phyloP scores from a whole-genome alignment of 2,113 vertebrate species.

The Forbesichthys papilliferus region DNA sequence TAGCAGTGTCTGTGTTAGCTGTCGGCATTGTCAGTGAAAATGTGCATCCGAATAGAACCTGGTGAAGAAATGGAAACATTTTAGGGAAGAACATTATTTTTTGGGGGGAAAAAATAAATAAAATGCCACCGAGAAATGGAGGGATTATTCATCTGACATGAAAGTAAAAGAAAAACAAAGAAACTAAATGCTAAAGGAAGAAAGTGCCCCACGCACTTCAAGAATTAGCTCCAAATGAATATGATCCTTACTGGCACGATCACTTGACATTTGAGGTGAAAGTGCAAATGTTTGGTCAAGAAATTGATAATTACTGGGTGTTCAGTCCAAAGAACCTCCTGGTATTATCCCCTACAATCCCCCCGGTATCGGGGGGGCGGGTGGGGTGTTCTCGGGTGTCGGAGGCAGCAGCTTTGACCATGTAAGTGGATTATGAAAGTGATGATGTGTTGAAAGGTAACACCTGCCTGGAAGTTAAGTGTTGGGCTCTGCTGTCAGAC shows the following conservation, averaged over 20 bases:
- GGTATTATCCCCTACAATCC: slow-evolving; percentile 62
- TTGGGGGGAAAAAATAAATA: slow-evolving; percentile 7
- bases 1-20: no score
- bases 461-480: slow-evolving; percentile 71
- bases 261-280: slow-evolving; percentile 8
- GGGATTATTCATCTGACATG: no score
- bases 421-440: slow-evolving; percentile 77
- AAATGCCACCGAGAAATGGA: not conserved
- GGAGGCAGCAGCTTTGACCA: slow-evolving; percentile 63
- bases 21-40: no score
- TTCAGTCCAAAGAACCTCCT: slow-evolving; percentile 29
- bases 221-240: no score
- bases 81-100: not conserved
- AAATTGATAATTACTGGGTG: slow-evolving; percentile 55
- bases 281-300: slow-evolving; percentile 44
- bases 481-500: slow-evolving; percentile 67
- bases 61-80: no score
- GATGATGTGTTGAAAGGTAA: slow-evolving; percentile 77
- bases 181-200: no score
- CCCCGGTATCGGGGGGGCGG: slow-evolving; percentile 54
- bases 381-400: slow-evolving; percentile 30
- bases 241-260: no score
- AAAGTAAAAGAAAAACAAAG: no score
- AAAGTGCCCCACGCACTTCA: no score
- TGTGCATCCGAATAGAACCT: no score